These are phyloP conservation scores for Saxidomus purpurata DNA, from an alignment of 1,140 invertebrate genomes.

Conservation along the genomic window DNA sequence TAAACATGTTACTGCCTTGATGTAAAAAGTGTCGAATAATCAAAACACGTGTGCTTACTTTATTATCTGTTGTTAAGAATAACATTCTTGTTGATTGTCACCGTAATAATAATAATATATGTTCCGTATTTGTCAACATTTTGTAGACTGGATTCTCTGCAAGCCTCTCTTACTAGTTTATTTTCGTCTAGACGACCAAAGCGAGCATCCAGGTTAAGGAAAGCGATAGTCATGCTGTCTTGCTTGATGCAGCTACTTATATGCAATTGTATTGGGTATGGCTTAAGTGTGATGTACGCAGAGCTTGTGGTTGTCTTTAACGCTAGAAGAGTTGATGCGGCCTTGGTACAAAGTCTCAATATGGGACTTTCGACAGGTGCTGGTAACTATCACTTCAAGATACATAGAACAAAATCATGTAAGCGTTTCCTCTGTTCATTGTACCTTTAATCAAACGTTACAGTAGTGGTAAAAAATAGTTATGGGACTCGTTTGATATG, in stretches of 20 bases:
- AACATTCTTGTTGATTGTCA: too few relatives aligned
- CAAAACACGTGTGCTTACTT: too few relatives aligned
- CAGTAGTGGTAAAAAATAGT: neutral
- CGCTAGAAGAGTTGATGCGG: neutral
- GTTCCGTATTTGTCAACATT: too few relatives aligned
- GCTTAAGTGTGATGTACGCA: constrained; percentile 46
- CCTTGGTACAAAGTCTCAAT: constrained; percentile 6
- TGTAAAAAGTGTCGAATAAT: too few relatives aligned
- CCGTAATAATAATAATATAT: too few relatives aligned
- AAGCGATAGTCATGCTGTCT: neutral
- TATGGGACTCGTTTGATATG: neutral
- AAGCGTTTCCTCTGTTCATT: neutral
- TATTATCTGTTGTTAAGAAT: too few relatives aligned
- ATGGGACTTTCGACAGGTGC: constrained; percentile 2
- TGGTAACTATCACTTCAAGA: neutral
- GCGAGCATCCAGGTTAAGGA: neutral
- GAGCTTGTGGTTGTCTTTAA: constrained; percentile 37
- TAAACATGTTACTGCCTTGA: too few relatives aligned
- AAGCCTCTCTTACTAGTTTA: neutral
- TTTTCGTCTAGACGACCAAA: neutral
- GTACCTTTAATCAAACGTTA: too few relatives aligned
- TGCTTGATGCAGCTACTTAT: neutral
- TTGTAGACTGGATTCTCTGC: too few relatives aligned
- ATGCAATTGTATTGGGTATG: constrained; percentile 19
- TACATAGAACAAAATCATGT: neutral